Conservation (phyloP, 2,113 vertebrate genomes). For the Rhabdornis inornatus region DNA sequence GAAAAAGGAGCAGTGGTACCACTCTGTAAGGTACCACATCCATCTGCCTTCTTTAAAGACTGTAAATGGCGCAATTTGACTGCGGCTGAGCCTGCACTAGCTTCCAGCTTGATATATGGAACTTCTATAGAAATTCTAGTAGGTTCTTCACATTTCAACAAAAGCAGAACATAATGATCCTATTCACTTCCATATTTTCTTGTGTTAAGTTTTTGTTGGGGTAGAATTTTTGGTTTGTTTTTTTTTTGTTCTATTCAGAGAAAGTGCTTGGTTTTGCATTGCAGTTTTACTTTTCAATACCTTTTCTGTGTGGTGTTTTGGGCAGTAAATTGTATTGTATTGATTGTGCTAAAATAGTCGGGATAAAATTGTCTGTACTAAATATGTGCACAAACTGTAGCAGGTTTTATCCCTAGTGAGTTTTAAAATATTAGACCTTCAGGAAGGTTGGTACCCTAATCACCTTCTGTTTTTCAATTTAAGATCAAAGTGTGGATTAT, state of each 20-base stretch:
- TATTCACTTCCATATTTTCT: not conserved
- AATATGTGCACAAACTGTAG: not conserved
- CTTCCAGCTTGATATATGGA: not conserved
- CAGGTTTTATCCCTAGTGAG: not conserved
- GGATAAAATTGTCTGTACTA: not conserved
- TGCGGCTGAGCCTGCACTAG: not conserved
- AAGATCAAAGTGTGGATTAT: constrained; percentile 70
- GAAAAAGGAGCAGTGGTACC: not conserved
- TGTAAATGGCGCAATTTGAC: not conserved
- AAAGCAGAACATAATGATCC: not conserved
- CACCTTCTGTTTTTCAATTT: not conserved
- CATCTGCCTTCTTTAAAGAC: not conserved
- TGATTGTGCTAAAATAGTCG: not conserved
- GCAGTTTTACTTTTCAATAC: not conserved
- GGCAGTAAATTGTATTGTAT: not conserved
- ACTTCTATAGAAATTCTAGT: not conserved
- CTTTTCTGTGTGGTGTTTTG: not conserved
- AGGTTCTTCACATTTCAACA: not conserved
- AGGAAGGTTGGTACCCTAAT: not conserved
- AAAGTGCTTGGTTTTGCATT: not conserved
- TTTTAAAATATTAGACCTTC: not conserved
- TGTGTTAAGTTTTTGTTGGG: not conserved
- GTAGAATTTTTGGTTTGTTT: not conserved
- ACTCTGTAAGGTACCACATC: not conserved
- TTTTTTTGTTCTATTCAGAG: not conserved